Evolutionary conservation across 2,888 invertebrate species (phyloP), one percentile per base, ranked within the genome.

Genomic region (Amphipyra berbera): DNA sequence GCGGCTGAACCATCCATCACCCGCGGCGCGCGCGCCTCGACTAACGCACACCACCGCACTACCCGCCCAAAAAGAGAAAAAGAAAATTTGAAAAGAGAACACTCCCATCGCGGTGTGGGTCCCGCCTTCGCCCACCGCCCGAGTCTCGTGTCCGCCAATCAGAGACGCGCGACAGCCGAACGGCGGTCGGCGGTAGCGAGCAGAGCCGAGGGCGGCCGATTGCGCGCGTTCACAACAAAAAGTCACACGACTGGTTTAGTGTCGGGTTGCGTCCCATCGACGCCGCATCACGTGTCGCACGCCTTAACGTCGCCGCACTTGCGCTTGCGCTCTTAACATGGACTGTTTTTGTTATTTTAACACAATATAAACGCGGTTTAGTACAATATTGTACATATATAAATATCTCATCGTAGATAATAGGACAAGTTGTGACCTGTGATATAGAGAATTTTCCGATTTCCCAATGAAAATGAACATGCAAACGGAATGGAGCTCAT

Each of bases 211-310:
- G 84, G 86, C 82, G 83, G 79, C 91, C 93, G 93, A 92, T 69
- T 81, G 84, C 84, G 87, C 87, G 90, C 91, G 91, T 86, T 90
- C 91, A 90, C 90, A 92, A 94, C 95, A 95, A 95, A 95, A 95
- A 95, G 91, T 93, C 90, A 88, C 87, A 91, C 90, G 90, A 93
- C 93, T 90, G 89, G 92, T 92, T 95, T 93, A 95, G 95, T 95
- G 90, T 95, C 94, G 95, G 95, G 95, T 94, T 89, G 95, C 94
- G 94, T 95, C 95, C 95, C 95, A 94, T 88, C 90, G 91, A 87
- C 91, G 93, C 88, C 90, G 93, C 93, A 92, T 91, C 95, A 91
- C 90, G 93, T 92, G 86, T 80, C 85, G 91, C 87, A 86, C 83
- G 82, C 79, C 78, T 82, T 54, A 42, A 62, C 81, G 76, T 76